Evolutionary conservation across 1,140 invertebrate genomes (phyloP), one percentile per base, ranked within the genome.

Genomic region (Himalopsyche phryganea): DNA sequence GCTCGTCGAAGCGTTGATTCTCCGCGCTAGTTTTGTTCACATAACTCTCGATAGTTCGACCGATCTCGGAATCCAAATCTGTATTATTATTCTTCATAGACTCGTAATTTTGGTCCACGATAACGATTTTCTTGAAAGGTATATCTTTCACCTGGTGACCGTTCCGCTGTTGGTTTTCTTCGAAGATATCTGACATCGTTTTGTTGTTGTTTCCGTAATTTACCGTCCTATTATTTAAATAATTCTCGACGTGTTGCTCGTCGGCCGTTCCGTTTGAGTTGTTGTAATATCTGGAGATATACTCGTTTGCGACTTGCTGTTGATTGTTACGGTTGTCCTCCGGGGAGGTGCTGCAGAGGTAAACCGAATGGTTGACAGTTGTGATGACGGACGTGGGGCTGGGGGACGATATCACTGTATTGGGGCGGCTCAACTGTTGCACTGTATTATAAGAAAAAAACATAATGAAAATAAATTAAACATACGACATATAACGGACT

Each of bases 291-390:
- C 38, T 35, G 49, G 10, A 44, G n/a, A n/a, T n/a, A n/a, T n/a
- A n/a, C n/a, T n/a, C n/a, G n/a, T n/a, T n/a, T n/a, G n/a, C n/a
- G n/a, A n/a, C n/a, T n/a, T n/a, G n/a, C n/a, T 41, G 11, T 14
- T 45, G 36, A 2, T 35, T 32, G 18, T 47, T 57, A 32, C 42
- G 23, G 20, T 36, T 48, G 32, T 56, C n/a, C n/a, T n/a, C n/a
- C 50, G 11, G 50, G 50, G 23, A 28, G 10, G 60, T 52, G 51
- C 68, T 73, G 61, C 73, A 76, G 46, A 75, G 64, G 62, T 69
- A 76, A 49, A 71, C 76, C 0, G 75, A 74, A 20, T 76, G 75
- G 53, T 78, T 76, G 54, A 76, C 74, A 63, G 68, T 73, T 18
- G 66, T 60, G 36, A 77, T 76, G 50, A 78, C 72, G 18, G 74